These are phyloP conservation scores for Ochlodes sylvanus DNA, from an alignment of 2,888 invertebrate genomes.

Conservation along the genomic window DNA sequence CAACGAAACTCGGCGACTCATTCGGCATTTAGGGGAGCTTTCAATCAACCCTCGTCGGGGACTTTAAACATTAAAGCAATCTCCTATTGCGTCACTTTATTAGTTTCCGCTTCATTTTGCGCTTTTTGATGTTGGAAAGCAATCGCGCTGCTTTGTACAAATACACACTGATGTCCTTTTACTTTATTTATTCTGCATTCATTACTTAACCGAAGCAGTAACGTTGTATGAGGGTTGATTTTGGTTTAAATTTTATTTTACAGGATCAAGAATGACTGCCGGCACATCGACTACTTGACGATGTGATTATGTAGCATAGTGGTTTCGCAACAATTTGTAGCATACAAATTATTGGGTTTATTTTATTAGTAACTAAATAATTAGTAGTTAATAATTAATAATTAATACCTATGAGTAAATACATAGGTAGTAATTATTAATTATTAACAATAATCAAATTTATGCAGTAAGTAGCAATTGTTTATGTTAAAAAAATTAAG, in stretches of 20 bases:
- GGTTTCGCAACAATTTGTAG: no score
- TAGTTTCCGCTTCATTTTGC: slow-evolving; percentile 76
- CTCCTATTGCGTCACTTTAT: slow-evolving; percentile 79
- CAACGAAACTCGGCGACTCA: slow-evolving; percentile 73
- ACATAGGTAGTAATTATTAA: no score
- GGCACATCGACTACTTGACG: no score
- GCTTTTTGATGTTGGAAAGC: slow-evolving; percentile 79
- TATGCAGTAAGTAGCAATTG: no score
- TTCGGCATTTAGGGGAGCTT: slow-evolving; percentile 73
- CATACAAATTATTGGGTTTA: no score
- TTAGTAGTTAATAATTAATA: no score
- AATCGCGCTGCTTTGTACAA: slow-evolving; percentile 65
- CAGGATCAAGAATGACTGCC: no score
- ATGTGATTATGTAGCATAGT: no score
- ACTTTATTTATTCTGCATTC: slow-evolving; percentile 40
- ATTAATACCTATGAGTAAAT: no score
- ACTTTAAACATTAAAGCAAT: slow-evolving; percentile 80
- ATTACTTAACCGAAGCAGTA: slow-evolving; percentile 1
- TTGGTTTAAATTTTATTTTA: not conserved
- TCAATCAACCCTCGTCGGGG: slow-evolving; percentile 79
- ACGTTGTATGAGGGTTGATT: slow-evolving; percentile 5
- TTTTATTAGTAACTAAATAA: no score
- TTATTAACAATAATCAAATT: no score
- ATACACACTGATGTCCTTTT: slow-evolving; percentile 53
- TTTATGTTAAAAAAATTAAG: no score